phyloP scores from a whole-genome alignment of 2,113 vertebrate genomes.

The Aspiorhynchus laticeps region DNA sequence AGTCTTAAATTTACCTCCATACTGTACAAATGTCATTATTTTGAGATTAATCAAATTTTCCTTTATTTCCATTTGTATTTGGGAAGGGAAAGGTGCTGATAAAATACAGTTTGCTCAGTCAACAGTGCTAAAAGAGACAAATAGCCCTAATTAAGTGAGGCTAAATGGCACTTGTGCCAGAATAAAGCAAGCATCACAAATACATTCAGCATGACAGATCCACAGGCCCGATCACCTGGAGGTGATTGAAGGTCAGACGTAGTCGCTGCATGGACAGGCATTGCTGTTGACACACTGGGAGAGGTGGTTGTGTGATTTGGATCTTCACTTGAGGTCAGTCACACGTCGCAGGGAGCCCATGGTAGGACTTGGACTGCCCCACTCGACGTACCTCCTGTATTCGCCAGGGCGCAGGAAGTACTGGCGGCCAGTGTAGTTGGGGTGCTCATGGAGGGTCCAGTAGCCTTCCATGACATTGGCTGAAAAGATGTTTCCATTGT shows the following conservation, averaged over 20 bases:
- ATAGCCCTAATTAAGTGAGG: conserved; percentile 38
- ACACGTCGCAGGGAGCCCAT: conserved; percentile 73
- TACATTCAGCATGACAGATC: conserved; percentile 33
- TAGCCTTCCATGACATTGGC: conserved; percentile 73
- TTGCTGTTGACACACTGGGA: conserved; percentile 47
- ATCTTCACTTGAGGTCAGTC: conserved; percentile 72
- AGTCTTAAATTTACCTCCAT: neutral
- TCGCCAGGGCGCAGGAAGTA: conserved; percentile 74
- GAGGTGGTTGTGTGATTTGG: conserved; percentile 42
- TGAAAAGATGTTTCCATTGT: conserved; percentile 72
- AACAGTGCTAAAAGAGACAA: conserved; percentile 50
- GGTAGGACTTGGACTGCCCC: conserved; percentile 69
- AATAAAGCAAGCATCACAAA: conserved; percentile 22
- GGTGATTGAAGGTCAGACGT: neutral
- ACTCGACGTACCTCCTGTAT: conserved; percentile 70
- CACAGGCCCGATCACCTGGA: neutral
- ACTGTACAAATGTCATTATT: conserved; percentile 45
- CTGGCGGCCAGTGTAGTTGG: conserved; percentile 73
- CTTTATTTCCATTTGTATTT: conserved; percentile 69
- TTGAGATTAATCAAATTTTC: conserved; percentile 70
- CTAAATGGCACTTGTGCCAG: conserved; percentile 18
- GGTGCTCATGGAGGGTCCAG: conserved; percentile 74
- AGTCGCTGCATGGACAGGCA: conserved; percentile 20
- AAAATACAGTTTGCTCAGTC: conserved; percentile 57
- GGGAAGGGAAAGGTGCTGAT: conserved; percentile 61